These are phyloP conservation scores for Ptychodera flava DNA, from an alignment of 35 echinoderm and acorn worm genomes.

Conservation along the genomic window DNA sequence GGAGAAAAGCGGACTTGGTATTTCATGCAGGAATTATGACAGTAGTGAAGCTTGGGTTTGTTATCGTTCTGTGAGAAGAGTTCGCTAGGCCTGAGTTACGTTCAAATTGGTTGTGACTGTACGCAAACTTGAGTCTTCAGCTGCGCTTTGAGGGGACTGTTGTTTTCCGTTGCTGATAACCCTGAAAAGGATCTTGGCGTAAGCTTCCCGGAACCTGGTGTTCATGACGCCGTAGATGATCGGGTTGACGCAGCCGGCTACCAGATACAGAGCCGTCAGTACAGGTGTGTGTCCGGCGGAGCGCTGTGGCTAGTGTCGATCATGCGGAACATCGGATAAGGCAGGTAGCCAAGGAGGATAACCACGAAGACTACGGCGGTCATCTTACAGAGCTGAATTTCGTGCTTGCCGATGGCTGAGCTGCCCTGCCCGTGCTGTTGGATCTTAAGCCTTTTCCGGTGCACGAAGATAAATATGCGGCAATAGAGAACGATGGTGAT, in stretches of 20 bases:
- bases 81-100: no score
- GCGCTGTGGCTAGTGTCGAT: background rate
- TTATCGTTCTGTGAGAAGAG: no score
- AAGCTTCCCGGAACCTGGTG: slow-evolving; percentile 14
- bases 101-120: no score
- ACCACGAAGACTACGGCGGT: slow-evolving; percentile 14
- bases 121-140: no score
- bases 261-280: slow-evolving; percentile 10
- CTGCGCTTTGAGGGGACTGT: no score
- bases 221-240: slow-evolving; percentile 38
- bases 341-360: slow-evolving; percentile 25
- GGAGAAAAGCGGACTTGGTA: no score
- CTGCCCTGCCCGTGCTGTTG: background rate
- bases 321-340: slow-evolving; percentile 18
- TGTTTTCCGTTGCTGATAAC: no score
- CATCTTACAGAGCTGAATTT: slow-evolving; percentile 15
- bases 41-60: no score
- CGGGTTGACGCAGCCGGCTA: slow-evolving; percentile 32
- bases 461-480: slow-evolving; percentile 11
- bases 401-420: slow-evolving; percentile 3
- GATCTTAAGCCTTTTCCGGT: background rate
- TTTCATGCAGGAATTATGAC: no score
- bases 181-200: slow-evolving; percentile 32
- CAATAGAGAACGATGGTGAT: slow-evolving; percentile 16
- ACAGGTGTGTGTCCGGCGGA: background rate